These are phyloP conservation scores for Mormyrus hasselquistii DNA, from an alignment of 2,797 vertebrate genomes.

Conservation along the genomic window DNA sequence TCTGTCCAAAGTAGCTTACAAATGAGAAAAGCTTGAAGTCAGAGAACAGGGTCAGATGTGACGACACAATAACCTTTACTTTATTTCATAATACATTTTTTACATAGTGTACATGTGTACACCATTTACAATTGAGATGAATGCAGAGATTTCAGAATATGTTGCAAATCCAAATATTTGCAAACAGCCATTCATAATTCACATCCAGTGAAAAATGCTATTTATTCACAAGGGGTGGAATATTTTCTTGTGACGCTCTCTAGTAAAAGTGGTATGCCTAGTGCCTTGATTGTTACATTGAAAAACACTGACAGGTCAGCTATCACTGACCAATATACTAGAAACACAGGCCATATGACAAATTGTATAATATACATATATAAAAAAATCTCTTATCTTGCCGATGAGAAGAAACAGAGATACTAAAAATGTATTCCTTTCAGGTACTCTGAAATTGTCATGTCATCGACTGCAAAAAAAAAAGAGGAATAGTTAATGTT, in stretches of 20 bases:
- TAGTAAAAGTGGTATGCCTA: conserved; percentile 44
- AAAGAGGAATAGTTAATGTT: background rate
- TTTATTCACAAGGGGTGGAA: background rate
- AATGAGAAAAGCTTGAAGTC: background rate
- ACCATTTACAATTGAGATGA: conserved; percentile 5
- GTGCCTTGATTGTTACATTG: conserved; percentile 27
- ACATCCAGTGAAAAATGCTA: background rate
- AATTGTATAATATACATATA: conserved; percentile 55
- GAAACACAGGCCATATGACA: conserved; percentile 49
- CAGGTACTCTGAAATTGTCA: conserved; percentile 61
- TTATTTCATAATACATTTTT: conserved; percentile 18
- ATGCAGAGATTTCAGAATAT: conserved; percentile 4
- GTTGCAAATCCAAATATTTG: background rate
- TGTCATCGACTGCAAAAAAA: conserved; percentile 43
- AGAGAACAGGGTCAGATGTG: background rate
- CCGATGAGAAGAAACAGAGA: conserved; percentile 54
- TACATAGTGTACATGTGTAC: conserved; percentile 16
- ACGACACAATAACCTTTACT: conserved; percentile 13
- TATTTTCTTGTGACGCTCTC: conserved; percentile 1
- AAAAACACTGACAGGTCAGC: conserved; percentile 52
- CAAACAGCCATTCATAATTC: background rate
- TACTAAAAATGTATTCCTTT: conserved; percentile 57
- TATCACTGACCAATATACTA: conserved; percentile 29
- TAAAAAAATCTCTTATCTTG: conserved; percentile 43
- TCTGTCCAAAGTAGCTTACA: background rate